These are phyloP conservation scores for Heliothis virescens DNA, from an alignment of 1,140 invertebrate genomes.

Conservation along the genomic window DNA sequence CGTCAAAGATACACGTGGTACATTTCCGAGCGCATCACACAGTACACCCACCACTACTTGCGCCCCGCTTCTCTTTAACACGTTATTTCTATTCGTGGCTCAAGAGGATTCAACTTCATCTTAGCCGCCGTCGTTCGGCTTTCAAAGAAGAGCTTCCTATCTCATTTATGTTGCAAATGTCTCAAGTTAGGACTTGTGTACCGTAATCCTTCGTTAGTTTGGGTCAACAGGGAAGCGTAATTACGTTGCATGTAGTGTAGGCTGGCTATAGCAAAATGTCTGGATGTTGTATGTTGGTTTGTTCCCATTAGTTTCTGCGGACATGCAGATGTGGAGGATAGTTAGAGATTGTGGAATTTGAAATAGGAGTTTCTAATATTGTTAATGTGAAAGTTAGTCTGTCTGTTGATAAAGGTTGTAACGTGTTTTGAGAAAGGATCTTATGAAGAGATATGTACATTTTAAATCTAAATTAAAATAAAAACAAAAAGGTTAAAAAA, in stretches of 20 bases:
- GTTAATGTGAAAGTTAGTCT: background rate
- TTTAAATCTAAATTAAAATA: too few species aligned
- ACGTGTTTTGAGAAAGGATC: too few species aligned
- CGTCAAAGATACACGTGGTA: background rate
- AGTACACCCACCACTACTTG: conserved; percentile 7
- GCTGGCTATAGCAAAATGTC: conserved; percentile 11
- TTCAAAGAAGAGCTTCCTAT: conserved; percentile 43
- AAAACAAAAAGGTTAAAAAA: too few species aligned
- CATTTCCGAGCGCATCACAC: background rate
- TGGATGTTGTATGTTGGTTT: background rate
- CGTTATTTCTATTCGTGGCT: conserved; percentile 36
- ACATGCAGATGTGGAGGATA: background rate
- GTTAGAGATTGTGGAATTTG: background rate
- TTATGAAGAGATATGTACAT: too few species aligned
- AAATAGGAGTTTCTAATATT: background rate
- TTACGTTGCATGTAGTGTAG: conserved; percentile 33
- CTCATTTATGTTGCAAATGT: conserved; percentile 45
- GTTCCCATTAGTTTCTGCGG: background rate
- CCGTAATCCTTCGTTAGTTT: conserved; percentile 37
- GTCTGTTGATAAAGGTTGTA: background rate
- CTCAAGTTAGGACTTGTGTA: conserved; percentile 40
- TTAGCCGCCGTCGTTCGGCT: conserved; percentile 34
- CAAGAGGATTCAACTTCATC: conserved; percentile 42
- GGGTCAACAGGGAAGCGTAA: conserved; percentile 21
- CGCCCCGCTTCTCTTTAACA: conserved; percentile 1